phyloP scores from a whole-genome alignment of 2,888 invertebrate genomes.

The Opisthograptis luteolata region DNA sequence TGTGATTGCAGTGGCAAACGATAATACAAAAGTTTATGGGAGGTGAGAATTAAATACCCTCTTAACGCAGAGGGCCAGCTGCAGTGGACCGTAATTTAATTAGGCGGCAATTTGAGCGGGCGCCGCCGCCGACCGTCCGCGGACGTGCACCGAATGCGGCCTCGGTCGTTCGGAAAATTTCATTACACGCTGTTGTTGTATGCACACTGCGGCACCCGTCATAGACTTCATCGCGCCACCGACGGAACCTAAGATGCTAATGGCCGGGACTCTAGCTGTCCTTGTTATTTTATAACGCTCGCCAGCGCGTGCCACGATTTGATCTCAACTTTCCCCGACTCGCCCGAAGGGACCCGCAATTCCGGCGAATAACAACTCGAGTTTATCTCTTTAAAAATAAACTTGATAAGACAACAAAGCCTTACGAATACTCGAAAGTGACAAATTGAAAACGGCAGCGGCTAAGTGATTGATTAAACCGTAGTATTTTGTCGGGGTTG shows the following conservation, averaged over 20 bases:
- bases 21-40: slow-evolving; percentile 45
- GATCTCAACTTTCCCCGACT: slow-evolving; percentile 25
- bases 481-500: slow-evolving; percentile 59
- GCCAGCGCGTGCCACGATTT: slow-evolving; percentile 32
- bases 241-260: slow-evolving; percentile 40
- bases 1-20: slow-evolving; percentile 20
- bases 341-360: slow-evolving; percentile 21
- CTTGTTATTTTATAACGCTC: slow-evolving; percentile 34
- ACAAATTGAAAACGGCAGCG: slow-evolving; percentile 63
- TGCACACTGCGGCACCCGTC: slow-evolving; percentile 42
- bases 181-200: slow-evolving; percentile 65
- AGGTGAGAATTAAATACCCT: slow-evolving; percentile 56
- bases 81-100: slow-evolving; percentile 72
- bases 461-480: slow-evolving; percentile 70
- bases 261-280: slow-evolving; percentile 33
- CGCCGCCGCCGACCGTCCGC: slow-evolving; percentile 43
- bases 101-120: slow-evolving; percentile 71
- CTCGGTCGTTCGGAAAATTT: slow-evolving; percentile 61
- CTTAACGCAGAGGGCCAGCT: slow-evolving; percentile 49
- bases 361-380: slow-evolving; percentile 28
- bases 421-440: slow-evolving; percentile 47
- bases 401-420: slow-evolving; percentile 44
- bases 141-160: slow-evolving; percentile 73
- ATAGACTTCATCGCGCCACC: slow-evolving; percentile 18
- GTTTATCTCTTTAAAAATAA: slow-evolving; percentile 44